Conservation (phyloP, 2,113 vertebrate genomes). For the Toxostoma redivivum region DNA sequence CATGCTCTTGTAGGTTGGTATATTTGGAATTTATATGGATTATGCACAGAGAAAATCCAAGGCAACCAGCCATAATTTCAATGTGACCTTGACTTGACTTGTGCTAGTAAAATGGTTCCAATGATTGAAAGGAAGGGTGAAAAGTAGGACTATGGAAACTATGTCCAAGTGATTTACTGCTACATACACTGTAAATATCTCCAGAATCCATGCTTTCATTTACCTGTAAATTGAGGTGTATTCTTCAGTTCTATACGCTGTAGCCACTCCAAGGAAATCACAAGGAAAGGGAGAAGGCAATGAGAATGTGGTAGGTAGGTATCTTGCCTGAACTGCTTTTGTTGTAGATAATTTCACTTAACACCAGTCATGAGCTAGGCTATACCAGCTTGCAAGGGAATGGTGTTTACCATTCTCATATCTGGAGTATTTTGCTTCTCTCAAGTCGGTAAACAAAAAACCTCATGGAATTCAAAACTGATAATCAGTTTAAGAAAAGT, state of each 20-base stretch:
- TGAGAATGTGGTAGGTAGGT: not conserved
- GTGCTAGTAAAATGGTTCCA: not conserved
- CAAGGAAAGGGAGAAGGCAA: not conserved
- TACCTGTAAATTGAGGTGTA: not conserved
- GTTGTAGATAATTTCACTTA: not conserved
- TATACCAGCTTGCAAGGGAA: not conserved
- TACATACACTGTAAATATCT: not conserved
- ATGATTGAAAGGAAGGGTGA: not conserved
- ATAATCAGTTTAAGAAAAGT: not conserved
- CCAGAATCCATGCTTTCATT: not conserved
- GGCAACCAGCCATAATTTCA: not conserved
- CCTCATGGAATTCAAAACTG: not conserved
- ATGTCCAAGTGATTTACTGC: not conserved
- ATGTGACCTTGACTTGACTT: not conserved
- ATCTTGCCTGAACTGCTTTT: not conserved
- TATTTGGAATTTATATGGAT: not conserved
- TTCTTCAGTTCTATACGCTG: not conserved
- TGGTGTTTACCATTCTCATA: not conserved
- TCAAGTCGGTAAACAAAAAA: not conserved
- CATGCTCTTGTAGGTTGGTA: not conserved
- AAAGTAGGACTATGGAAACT: not conserved
- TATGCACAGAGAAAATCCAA: not conserved
- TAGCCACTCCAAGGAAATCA: not conserved
- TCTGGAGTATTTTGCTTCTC: not conserved
- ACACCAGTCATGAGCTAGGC: not conserved